Evolutionary conservation across 2,888 invertebrate genomes (phyloP), one percentile per base, ranked within the genome.

Genomic region (Apamea sordens): DNA sequence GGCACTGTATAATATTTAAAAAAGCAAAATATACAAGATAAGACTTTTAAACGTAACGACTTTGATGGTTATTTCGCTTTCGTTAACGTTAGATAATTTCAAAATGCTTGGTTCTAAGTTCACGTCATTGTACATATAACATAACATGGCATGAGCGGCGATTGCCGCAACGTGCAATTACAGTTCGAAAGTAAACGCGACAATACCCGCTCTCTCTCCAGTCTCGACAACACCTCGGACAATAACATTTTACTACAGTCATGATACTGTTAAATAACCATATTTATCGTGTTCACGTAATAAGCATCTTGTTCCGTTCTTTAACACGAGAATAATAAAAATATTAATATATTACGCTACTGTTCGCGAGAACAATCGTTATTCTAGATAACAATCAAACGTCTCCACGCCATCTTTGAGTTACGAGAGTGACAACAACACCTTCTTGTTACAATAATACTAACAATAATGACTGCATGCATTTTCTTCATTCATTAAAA

Each of bases 181-280:
- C 80, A 81, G 80, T 83, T 89, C 73, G 90, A 93, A 93, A 93
- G 92, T 93, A 89, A 92, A 88, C 88, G 90, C 88, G 89, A 90
- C 89, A 90, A 88, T 88, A 82, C 68, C 70, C 87, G 87, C 90
- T 91, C 92, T 93, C 92, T 91, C 92, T 91, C 91, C 88, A 10
- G 53, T 24, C 61, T 41, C 84, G 73, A 61, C 85, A 79, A 80
- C 82, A 84, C 73, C 41, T 68, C 59, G 53, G 28, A 81, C 79
- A 63, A 59, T 86, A 79, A 50, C 72, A 77, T 75, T 77, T 79
- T 76, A 79, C 73, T 68, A 70, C 50, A n/a, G 13, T 61, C 21
- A 69, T 63, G 75, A 75, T 65, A 63, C 44, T 76, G 56, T 64
- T 73, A 76, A 85, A 76, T 76, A 87, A 72, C 41, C 73, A 64